Evolutionary conservation across 1,140 invertebrate species (phyloP).

Genomic region (Neomicropteryx cornuta): DNA sequence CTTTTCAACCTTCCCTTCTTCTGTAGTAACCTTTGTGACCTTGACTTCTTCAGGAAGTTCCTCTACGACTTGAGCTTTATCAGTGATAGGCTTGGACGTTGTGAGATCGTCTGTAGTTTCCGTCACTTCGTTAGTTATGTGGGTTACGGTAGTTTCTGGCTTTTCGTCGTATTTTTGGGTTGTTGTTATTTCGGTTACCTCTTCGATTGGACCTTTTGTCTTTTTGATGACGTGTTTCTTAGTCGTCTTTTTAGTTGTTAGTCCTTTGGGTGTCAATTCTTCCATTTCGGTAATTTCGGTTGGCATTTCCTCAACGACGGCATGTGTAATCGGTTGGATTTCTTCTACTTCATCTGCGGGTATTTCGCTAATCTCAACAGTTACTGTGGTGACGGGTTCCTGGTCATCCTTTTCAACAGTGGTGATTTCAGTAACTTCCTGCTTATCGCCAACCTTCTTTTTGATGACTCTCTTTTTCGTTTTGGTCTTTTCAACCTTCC

Average conservation of each 20-base stretch:
- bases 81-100: too few species aligned
- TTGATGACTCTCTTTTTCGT: conserved; percentile 23
- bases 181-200: conserved; percentile 18
- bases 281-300: conserved; percentile 9
- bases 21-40: conserved; percentile 1
- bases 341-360: too few species aligned
- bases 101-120: conserved; percentile 5
- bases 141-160: conserved; percentile 11
- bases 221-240: conserved; percentile 12
- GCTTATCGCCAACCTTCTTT: conserved; percentile 21
- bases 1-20: conserved; percentile 16
- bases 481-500: conserved; percentile 17
- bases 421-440: conserved; percentile 27
- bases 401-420: conserved; percentile 31
- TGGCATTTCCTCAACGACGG: conserved; percentile 8
- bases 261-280: conserved; percentile 12
- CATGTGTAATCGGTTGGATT: not conserved
- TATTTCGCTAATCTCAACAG: conserved; percentile 14
- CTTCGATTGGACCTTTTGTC: conserved; percentile 8
- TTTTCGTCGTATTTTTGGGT: conserved; percentile 15
- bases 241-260: conserved; percentile 13
- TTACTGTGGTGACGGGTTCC: conserved; percentile 24
- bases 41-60: conserved; percentile 8
- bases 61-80: conserved; percentile 9
- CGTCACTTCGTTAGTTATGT: conserved; percentile 5